phyloP scores from a whole-genome alignment of 2,113 vertebrate genomes.

The Hipposideros armiger region DNA sequence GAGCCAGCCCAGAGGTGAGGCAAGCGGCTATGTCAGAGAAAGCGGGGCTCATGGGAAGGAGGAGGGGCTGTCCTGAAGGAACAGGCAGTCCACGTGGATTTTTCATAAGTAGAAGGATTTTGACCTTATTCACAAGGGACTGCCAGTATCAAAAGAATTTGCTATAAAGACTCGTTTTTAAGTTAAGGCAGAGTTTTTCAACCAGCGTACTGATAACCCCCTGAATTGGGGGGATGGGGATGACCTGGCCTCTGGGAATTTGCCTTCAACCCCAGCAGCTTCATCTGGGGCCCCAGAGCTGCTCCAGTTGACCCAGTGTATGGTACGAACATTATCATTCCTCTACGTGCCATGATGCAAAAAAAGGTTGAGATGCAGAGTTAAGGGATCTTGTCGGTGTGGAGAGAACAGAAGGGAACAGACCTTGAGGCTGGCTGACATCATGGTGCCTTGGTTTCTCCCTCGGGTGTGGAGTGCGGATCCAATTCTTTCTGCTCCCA shows the following conservation, averaged over 20 bases:
- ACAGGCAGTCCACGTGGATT: not conserved
- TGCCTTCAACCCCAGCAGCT: not conserved
- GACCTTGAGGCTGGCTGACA: not conserved
- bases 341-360: not conserved
- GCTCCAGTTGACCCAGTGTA: not conserved
- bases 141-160: not conserved
- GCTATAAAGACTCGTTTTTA: not conserved
- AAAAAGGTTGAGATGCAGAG: not conserved
- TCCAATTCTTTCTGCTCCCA: not conserved
- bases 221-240: not conserved
- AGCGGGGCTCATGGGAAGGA: not conserved
- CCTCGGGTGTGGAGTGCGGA: not conserved
- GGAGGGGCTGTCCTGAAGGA: not conserved
- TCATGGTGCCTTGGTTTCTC: too few relatives aligned
- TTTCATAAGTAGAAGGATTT: not conserved
- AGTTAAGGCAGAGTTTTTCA: not conserved
- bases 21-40: not conserved
- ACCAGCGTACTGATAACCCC: not conserved
- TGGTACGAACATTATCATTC: not conserved
- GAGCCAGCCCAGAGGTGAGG: not conserved
- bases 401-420: not conserved
- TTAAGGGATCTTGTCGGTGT: not conserved
- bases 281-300: not conserved
- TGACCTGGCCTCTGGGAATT: not conserved
- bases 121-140: not conserved